A percentile compares a stretch with the other conserved stretches of the same genome.
Evolutionary conservation across 2,888 invertebrate species (phyloP).

Genomic region (Dryococelus australis): DNA sequence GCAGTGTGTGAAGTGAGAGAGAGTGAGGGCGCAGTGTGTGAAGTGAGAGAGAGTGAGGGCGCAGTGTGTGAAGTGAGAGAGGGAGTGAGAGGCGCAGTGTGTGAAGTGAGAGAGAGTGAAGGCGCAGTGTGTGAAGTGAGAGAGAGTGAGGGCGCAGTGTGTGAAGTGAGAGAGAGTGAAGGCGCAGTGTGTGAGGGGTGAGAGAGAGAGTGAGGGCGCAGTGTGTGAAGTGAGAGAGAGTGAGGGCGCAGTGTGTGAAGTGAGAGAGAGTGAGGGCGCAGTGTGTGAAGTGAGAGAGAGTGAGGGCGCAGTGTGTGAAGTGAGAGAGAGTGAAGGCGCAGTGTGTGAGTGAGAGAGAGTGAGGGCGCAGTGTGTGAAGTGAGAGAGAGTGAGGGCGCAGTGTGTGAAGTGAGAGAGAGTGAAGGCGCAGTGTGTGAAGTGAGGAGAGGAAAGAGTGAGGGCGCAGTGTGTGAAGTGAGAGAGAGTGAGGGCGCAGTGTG

Average conservation of each 20-base stretch:
- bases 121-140: conserved; percentile 69
- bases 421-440: conserved; percentile 69
- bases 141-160: conserved; percentile 65
- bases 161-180: conserved; percentile 60
- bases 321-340: conserved; percentile 63
- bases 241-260: conserved; percentile 68
- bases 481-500: conserved; percentile 66
- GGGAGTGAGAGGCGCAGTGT: conserved; percentile 66
- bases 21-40: conserved; percentile 65
- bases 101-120: conserved; percentile 60
- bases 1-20: conserved; percentile 68
- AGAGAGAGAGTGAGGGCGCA: conserved; percentile 64
- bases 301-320: conserved; percentile 68
- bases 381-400: conserved; percentile 63
- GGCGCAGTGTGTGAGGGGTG: conserved; percentile 70
- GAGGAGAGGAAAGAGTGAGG: conserved; percentile 53
- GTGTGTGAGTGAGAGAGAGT: conserved; percentile 62
- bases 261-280: conserved; percentile 63
- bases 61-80: conserved; percentile 68
- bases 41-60: conserved; percentile 61
- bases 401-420: conserved; percentile 63
- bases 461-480: conserved; percentile 70
- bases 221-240: conserved; percentile 63
- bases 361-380: conserved; percentile 69
- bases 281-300: conserved; percentile 63